Evolutionary conservation across 1,140 invertebrate genomes (phyloP), one percentile per base, ranked within the genome.

Genomic region (Ceratosolen fusciceps): DNA sequence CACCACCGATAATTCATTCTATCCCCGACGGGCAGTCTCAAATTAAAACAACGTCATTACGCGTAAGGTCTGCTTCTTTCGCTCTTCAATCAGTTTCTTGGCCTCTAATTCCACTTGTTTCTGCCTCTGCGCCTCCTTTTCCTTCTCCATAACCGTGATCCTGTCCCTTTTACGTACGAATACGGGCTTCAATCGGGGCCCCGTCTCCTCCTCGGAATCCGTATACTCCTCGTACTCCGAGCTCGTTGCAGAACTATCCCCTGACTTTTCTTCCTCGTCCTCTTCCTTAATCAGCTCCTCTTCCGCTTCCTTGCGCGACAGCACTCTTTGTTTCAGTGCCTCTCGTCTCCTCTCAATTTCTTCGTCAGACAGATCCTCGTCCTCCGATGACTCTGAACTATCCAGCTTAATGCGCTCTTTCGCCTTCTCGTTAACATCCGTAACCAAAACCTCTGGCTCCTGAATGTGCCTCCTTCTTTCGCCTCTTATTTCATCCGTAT

Each of bases 101-200:
- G 91, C 91, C 83, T 95, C 93, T 16, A 90, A 72, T 85, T 95
- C 93, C 10, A 91, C 90, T 83, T 94, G 95, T 85, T 97, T 97
- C 84, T 97, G 93, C 83, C 95, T 95, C 82, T 94, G 91, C 60
- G 94, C 93, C 90, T 98, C 96, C 70, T 95, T 94, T 86, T 99
- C 98, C 84, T 96, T 95, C 86, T 99, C 98, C 84, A 97, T 95
- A 52, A 99, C 95, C 8, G 98, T 99, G 58, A 99, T 95, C 80
- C 98, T 92, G 86, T 99, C 98, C 81, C 94, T 94, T 86, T 98
- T 99, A 80, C 96, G 92, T 0, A 99, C 97, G 92, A 99, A 99
- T 1, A 99, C 96, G 8, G 98, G 98, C 86, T 99, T 99, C 10
- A 99, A 92, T 77, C 97, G 91, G 0, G 98, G 97, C 0, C 94